Base-by-base conservation (phyloP, 2,113 vertebrate genomes). In the Ornithorhynchus anatinus region DNA sequence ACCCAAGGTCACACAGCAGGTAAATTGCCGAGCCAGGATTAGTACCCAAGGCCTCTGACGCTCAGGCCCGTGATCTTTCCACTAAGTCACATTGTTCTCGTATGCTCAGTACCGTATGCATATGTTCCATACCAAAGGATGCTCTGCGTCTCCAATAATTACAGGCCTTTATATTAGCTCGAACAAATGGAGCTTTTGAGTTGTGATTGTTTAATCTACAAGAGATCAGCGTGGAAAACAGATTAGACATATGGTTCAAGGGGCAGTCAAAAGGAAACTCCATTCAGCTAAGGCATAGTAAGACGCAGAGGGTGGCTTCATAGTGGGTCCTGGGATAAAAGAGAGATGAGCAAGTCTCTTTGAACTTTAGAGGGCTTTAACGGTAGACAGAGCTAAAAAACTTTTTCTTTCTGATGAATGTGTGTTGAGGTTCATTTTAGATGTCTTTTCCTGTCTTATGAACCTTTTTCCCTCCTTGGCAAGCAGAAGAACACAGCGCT, bases 91-190 rank as follows among this genome's bases (percentile, higher is more conserved):
- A 54, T 53, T 53, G 22, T 23, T 48, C 65, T 39, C 17, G 14
- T 68, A 23, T 16, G 0, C 1, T 8, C 22, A 2, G 29, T 3
- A 23, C 5, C 17, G 19, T 51, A 42, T 54, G 7, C 59, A 31
- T 13, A 75, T 36, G 10, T 22, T 66, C 23, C n/a, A 22, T 4
- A 43, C 35, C 59, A 68, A 77, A 54, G 10, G 42, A 44, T 52
- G 2, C 8, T 13, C 7, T 43, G 71, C n/a, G 77, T 48, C 36
- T 69, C 61, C 72, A 86, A 83, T 70, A 79, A 85, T 80, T 79
- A 59, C 1, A 35, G 44, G 19, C 47, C 20, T 36, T 57, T 33
- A 22, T 53, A 77, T 80, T 48, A 79, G 36, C 47, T 77, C 82
- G 63, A 81, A 57, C 32, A 75, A 86, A 67, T 0, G 31, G 57